Evolutionary conservation across 1,140 invertebrate species (phyloP), one percentile per base, ranked within the genome.

Genomic region (Charaxes varanes): DNA sequence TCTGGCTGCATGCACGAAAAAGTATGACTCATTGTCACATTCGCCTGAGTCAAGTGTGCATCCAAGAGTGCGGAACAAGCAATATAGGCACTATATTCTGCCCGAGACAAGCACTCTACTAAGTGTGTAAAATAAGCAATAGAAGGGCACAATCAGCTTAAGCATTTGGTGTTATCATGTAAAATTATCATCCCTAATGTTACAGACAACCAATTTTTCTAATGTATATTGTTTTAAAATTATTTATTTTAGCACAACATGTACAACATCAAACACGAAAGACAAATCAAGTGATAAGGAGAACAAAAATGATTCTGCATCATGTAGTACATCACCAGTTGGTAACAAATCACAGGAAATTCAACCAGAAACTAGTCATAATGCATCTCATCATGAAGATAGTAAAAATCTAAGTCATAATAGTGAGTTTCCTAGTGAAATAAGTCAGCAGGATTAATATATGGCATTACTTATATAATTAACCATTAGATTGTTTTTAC

Each of bases 361-460:
- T 23, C 59, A 63, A 58, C 56, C 58, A 47, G 60, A 77, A 69
- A 62, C 74, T 81, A 79, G 77, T 81, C 77, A 74, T 48, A 77
- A 61, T 63, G 33, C 62, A 69, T 52, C 59, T 53, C 59, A 51
- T 16, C 49, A 68, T 35, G 61, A 62, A 31, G 56, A 65, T 32
- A 43, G 33, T 40, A 71, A 62, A 70, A 50, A 51, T 55, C 32
- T 59, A 58, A 72, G 65, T 64, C 62, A 64, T 63, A 72, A 67
- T 49, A 78, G 77, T 81, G 57, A 69, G 72, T 62, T 19, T 35
- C 16, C 3, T 33, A n/a, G n/a, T n/a, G n/a, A n/a, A n/a, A n/a
- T n/a, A n/a, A n/a, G n/a, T n/a, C n/a, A n/a, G n/a, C n/a, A n/a
- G n/a, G n/a, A n/a, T n/a, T n/a, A n/a, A n/a, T n/a, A n/a, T n/a